Evolutionary conservation across 2,888 invertebrate species (phyloP), one percentile per base, ranked within the genome.

Genomic region (Isoperla grammatica): DNA sequence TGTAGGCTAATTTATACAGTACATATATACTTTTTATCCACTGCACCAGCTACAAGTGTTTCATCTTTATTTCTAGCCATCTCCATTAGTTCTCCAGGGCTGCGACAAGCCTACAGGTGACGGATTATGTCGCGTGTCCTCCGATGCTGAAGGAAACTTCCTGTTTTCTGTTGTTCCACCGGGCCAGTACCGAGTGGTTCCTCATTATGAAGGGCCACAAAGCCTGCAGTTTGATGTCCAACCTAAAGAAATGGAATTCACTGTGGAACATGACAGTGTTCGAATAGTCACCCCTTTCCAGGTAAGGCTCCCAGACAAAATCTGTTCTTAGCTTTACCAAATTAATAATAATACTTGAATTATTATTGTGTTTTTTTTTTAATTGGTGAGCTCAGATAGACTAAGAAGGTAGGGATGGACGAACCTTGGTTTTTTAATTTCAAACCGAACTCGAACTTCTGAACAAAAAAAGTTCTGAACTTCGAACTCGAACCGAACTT

Each of bases 121-220:
- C 67, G 81, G 79, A 12, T 77, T 92, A 56, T 96, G 96, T 70
- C 84, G 88, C 69, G 82, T 86, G 0, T 76, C 77, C 9, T 87
- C 92, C 0, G 83, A 87, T 65, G 76, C 79, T 58, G 78, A 79
- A 46, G 96, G 97, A 11, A 79, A 81, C 69, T 95, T 94, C 71
- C 74, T 72, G 2, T 95, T 95, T 68, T 84, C 86, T 1, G 80
- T 87, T 54, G 80, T 97, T 1, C 87, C 91, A 0, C 85, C 88
- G 12, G 96, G 95, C 3, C 80, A 84, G 61, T 97, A 95, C 72
- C 78, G 79, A 50, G 73, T 95, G 15, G 73, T 86, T 39, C 90
- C 90, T 1, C 80, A 84, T 66, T 86, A 87, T 75, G 74, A 82
- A 71, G 76, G 76, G 71, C 77, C 81, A 69, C 76, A 79, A 11